Conservation (phyloP, 2,888 invertebrate species). For the Oligia strigilis region DNA sequence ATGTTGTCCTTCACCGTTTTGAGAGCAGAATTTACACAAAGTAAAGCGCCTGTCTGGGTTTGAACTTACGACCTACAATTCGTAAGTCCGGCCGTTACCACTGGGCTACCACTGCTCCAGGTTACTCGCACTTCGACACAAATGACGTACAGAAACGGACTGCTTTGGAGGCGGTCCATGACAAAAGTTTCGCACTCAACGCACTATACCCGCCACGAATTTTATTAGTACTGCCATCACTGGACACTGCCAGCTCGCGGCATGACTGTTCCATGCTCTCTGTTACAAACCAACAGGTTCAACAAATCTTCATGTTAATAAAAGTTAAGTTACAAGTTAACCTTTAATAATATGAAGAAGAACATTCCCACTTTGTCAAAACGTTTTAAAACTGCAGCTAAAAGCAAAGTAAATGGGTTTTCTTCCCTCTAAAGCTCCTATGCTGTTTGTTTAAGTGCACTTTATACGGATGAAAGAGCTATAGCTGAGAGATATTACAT, state of each 20-base stretch:
- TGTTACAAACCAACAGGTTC: not conserved
- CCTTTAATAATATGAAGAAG: not conserved
- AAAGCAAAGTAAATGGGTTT: conserved; percentile 26
- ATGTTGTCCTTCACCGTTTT: too few relatives aligned
- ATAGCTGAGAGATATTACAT: not conserved
- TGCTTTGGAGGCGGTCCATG: too few relatives aligned
- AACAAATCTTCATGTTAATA: not conserved
- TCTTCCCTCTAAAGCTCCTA: not conserved
- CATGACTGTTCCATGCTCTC: not conserved
- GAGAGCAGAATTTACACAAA: too few relatives aligned
- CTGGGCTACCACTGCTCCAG: too few relatives aligned
- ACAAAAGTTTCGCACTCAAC: too few relatives aligned
- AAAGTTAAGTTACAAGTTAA: not conserved
- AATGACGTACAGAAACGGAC: too few relatives aligned
- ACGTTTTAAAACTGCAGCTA: conserved; percentile 3
- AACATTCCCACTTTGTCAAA: conserved; percentile 11
- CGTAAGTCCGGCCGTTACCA: too few relatives aligned
- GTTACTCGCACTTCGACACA: too few relatives aligned
- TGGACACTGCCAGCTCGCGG: not conserved
- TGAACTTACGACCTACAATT: too few relatives aligned
- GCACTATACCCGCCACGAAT: too few relatives aligned
- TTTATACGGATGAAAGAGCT: conserved; percentile 3
- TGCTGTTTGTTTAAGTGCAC: conserved; percentile 30
- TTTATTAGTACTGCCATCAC: not conserved
- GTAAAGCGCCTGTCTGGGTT: too few relatives aligned